Percentiles rank a stretch among this genome's conserved stretches.
Evolutionary conservation across 2,113 vertebrate genomes (phyloP).

Genomic region (Trichomycterus rosablanca): DNA sequence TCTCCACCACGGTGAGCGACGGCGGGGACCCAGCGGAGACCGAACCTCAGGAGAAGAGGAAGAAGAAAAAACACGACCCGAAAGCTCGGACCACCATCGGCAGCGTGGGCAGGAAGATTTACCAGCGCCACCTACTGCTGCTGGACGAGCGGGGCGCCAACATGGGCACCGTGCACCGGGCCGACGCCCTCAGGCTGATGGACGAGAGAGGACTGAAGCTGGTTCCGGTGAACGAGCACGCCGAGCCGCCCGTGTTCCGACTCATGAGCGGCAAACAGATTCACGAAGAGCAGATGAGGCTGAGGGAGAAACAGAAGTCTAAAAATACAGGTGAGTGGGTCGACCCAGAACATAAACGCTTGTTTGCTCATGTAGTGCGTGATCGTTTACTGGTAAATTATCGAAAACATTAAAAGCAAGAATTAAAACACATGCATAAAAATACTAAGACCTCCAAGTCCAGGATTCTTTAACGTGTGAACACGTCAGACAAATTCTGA

Average conservation of each 20-base stretch:
- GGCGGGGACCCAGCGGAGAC: background rate
- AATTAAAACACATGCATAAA: too few species aligned
- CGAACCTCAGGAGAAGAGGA: slow-evolving; percentile 38
- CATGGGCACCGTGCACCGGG: slow-evolving; percentile 79
- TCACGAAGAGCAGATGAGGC: slow-evolving; percentile 74
- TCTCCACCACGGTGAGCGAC: slow-evolving; percentile 56
- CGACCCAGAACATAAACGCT: too few species aligned
- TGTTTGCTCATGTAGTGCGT: too few species aligned
- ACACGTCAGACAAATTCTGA: too few species aligned
- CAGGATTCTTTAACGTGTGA: too few species aligned
- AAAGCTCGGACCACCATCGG: slow-evolving; percentile 50
- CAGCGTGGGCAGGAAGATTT: slow-evolving; percentile 79
- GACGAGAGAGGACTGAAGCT: slow-evolving; percentile 73
- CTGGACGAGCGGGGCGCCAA: slow-evolving; percentile 73
- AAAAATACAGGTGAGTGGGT: slow-evolving; percentile 63
- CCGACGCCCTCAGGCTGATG: slow-evolving; percentile 75
- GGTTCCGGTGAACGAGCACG: slow-evolving; percentile 62
- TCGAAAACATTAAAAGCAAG: too few species aligned
- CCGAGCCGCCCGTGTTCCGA: slow-evolving; percentile 78
- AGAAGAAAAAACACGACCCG: slow-evolving; percentile 55
- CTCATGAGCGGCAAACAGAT: slow-evolving; percentile 87
- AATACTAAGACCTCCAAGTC: too few species aligned
- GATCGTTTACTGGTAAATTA: too few species aligned
- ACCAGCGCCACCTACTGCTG: slow-evolving; percentile 68
- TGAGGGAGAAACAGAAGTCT: slow-evolving; percentile 70